Conservation (phyloP, 2,113 vertebrate genomes). For the Eretmochelys imbricata region DNA sequence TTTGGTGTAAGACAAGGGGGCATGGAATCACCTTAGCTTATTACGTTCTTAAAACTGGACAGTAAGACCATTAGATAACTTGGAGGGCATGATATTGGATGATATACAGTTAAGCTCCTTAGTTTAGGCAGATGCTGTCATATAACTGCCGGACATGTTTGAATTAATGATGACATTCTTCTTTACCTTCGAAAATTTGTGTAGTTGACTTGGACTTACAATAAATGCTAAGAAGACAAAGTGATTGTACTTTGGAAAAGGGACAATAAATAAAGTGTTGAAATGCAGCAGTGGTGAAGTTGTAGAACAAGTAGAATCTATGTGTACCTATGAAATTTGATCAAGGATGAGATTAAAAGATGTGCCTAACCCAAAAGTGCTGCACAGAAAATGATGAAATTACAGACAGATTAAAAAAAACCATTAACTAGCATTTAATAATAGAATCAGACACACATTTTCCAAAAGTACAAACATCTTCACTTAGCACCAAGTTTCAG, state of each 20-base stretch:
- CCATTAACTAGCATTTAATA: constrained; percentile 15
- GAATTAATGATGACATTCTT: neutral
- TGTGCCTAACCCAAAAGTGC: neutral
- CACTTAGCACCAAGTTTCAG: constrained; percentile 23
- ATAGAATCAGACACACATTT: neutral
- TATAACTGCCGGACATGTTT: neutral
- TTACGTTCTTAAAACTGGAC: neutral
- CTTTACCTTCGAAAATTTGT: neutral
- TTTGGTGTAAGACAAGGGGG: neutral
- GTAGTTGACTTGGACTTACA: neutral
- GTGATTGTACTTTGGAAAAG: neutral
- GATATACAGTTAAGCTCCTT: neutral
- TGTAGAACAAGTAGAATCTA: neutral
- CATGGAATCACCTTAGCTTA: neutral
- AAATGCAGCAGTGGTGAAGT: neutral
- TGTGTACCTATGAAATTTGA: neutral
- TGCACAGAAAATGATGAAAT: neutral
- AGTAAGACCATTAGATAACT: neutral
- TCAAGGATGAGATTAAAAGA: neutral
- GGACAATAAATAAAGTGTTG: neutral
- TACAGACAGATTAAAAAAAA: neutral
- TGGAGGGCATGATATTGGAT: too few relatives aligned
- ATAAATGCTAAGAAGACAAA: neutral
- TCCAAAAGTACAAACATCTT: constrained; percentile 27
- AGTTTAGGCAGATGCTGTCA: neutral